Evolutionary conservation across 2,113 vertebrate species (phyloP), one percentile per base, ranked within the genome.

Genomic region (Syngnathoides biaculeatus): DNA sequence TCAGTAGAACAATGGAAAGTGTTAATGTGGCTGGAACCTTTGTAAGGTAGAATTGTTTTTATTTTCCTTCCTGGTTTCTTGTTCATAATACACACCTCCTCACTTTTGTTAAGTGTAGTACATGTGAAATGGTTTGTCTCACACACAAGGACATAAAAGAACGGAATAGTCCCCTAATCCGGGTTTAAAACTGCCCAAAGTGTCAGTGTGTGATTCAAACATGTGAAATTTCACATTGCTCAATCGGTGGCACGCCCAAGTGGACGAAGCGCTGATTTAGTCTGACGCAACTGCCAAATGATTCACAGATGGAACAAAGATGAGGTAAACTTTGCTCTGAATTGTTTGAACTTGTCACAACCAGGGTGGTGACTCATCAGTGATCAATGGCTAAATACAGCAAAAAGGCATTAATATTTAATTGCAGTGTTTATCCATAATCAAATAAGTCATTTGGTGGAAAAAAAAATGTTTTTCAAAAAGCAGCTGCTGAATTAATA

Each of bases 31-130:
- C 6, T 3, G 12, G 6, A 55, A 15, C 11, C 22, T 17, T 48
- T 48, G 53, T 55, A 24, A 27, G 24, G 24, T 55, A 5, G 11
- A 55, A 27, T 26, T 4, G 1, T 35, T 55, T 55, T 30, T 27
- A 13, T 30, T 57, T 57, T 57, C 55, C 55, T 57, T 57, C 26
- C 55, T 57, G 55, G 4, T 57, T 57, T 57, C 26, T 15, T 57
- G 24, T 11, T 17, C 11, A 13, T 30, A 4, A 10, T n/a, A 11
- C 26, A 19, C 6, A 57, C 14, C 26, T 56, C 55, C 55, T 14
- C 53, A 11, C 5, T 1, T 27, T 55, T 55, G 53, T 26, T 14
- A 26, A 55, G 10, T 48, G 4, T 17, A 48, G 45, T 48, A 48
- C 14, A 19, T 48, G 17, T 48, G 30, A 35, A 35, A 35, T 35